Conservation (phyloP, 2,888 invertebrate species). For the Megalurothrips usitatus region DNA sequence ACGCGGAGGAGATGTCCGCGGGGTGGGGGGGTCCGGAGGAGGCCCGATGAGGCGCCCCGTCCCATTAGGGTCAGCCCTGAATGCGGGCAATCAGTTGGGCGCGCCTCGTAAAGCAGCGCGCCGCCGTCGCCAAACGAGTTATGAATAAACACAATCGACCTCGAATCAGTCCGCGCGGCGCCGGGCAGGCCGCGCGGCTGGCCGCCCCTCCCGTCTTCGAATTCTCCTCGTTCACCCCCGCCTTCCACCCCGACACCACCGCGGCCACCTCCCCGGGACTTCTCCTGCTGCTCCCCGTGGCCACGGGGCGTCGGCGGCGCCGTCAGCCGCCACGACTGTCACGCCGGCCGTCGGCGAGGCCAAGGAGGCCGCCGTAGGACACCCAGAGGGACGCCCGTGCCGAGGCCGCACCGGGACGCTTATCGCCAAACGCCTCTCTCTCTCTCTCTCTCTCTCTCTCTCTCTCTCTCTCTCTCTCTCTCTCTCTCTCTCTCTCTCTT, state of each 20-base stretch:
- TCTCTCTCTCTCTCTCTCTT: too few species aligned
- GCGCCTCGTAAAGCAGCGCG: background rate
- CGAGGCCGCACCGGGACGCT: background rate
- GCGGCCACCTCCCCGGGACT: background rate
- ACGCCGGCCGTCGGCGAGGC: background rate
- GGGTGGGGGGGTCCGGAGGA: too few species aligned
- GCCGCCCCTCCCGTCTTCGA: background rate
- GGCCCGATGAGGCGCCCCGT: background rate
- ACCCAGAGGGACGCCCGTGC: background rate
- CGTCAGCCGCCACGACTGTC: background rate
- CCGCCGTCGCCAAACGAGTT: background rate
- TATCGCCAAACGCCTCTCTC: too few species aligned
- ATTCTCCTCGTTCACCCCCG: too few species aligned
- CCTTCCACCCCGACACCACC: too few species aligned
- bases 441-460: too few species aligned
- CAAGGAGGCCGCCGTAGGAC: background rate
- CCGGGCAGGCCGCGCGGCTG: background rate
- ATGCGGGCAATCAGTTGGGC: constrained; percentile 1
- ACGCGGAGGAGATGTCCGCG: too few species aligned
- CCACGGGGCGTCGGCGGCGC: background rate
- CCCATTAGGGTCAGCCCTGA: background rate
- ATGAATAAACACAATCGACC: constrained; percentile 4
- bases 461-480: too few species aligned
- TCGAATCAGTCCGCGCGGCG: background rate
- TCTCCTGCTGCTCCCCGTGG: background rate